Base-by-base conservation (phyloP, 2,888 invertebrate species). In the Tetragnatha montana region DNA sequence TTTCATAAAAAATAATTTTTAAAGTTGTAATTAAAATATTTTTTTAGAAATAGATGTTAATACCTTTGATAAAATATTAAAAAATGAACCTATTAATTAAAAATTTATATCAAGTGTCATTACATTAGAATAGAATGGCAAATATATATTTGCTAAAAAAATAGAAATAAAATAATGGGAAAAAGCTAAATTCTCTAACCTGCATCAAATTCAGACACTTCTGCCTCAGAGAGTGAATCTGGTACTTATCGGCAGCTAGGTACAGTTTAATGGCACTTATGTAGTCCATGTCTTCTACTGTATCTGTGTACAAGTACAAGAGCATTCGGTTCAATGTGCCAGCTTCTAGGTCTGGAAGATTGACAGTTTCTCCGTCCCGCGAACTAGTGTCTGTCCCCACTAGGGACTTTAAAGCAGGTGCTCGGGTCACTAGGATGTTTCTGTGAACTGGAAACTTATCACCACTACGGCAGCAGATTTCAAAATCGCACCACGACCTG, bases 261-360 rank as follows among this genome's bases (percentile, higher is more conserved):
- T 79, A 68, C 21, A 79, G 50, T 12, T 79, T 68, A 10, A n/a
- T 35, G 12, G 79, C 79, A 14, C 79, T 68, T 14, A 60, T 35
- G 12, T 14, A 79, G 12, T 79, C 68, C 35, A 79, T 3, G 12
- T 68, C 79, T 3, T 22, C 79, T 8, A 60, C 17, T 2, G 21
- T 21, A 21, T 79, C 79, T 8, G 68, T 21, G 17, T 79, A 79
- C 12, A 60, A 2, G 79, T 21, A 79, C 79, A 35, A 6, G 12
- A 79, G 19, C 79, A 79, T 79, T 35, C 17, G 19, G 17, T 14
- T 49, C 21, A 68, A 10, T 10, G 60, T 60, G 6, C 14, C 60
- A 4, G 4, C 60, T 12, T 17, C 17, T 17, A 60, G 60, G 8
- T 60, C 60, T 12, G 60, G 60, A 60, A 60, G 12, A 17, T 12